These are phyloP conservation scores for Acanthis flammea DNA, from an alignment of 2,797 vertebrate species.

Conservation along the genomic window DNA sequence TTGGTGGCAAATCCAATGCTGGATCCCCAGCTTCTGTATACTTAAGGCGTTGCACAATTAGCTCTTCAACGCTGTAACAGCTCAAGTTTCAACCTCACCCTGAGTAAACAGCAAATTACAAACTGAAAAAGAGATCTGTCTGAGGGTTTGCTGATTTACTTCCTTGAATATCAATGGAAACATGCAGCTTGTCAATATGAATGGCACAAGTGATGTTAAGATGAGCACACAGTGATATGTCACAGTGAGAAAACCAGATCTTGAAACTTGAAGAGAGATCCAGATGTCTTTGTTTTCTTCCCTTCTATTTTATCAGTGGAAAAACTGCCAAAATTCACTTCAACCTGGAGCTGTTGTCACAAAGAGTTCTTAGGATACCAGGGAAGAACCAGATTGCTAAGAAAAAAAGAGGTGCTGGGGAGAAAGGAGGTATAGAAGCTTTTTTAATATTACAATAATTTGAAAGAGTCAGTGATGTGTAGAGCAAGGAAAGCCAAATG, in stretches of 20 bases:
- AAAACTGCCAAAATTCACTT: background rate
- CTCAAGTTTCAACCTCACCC: conserved; percentile 15
- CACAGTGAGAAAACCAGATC: background rate
- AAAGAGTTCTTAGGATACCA: background rate
- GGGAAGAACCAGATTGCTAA: background rate
- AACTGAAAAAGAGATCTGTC: background rate
- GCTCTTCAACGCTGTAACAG: background rate
- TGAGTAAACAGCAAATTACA: background rate
- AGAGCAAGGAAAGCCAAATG: background rate
- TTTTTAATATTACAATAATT: background rate
- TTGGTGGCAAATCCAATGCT: background rate
- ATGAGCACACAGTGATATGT: background rate
- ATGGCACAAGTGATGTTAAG: background rate
- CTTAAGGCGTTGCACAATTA: background rate
- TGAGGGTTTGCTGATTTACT: background rate
- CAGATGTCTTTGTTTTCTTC: background rate
- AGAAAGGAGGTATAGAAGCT: background rate
- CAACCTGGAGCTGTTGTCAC: background rate
- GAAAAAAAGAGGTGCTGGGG: background rate
- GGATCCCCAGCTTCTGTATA: background rate
- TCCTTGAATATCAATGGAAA: background rate
- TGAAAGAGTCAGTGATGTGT: background rate
- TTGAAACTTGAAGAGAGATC: background rate
- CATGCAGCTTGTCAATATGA: background rate
- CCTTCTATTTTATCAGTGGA: background rate